A percentile compares a stretch with the other conserved stretches of the same genome.
phyloP scores from a whole-genome alignment of 2,113 vertebrate species.

The Pogona vitticeps region DNA sequence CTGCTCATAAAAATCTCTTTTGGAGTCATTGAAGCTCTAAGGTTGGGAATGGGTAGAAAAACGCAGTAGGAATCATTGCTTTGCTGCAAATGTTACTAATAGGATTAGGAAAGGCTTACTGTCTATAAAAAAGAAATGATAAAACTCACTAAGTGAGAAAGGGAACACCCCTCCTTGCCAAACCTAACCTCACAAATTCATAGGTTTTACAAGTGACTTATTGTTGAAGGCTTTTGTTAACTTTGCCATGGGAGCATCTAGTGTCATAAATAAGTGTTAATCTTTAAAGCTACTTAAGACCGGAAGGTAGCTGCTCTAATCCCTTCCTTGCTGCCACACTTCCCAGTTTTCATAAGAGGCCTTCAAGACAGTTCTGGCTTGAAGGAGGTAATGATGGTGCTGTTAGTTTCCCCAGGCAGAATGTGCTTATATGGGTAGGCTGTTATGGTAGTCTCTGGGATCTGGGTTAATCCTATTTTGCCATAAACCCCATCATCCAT shows the following conservation, averaged over 20 bases:
- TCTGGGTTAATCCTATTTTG: constrained; percentile 8
- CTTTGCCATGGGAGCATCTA: constrained; percentile 13
- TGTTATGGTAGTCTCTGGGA: not conserved
- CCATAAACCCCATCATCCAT: not conserved
- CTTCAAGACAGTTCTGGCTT: not conserved
- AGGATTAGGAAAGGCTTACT: constrained; percentile 29
- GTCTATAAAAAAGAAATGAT: constrained; percentile 23
- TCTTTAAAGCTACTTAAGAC: constrained; percentile 32
- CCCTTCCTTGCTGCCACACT: not conserved
- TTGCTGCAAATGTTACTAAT: constrained; percentile 40
- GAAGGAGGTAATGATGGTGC: not conserved
- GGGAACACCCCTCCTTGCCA: not conserved
- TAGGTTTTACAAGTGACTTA: constrained; percentile 29
- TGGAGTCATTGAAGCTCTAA: constrained; percentile 24
- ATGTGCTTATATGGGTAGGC: not conserved
- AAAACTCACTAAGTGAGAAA: not conserved
- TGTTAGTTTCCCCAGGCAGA: not conserved
- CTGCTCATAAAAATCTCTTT: not conserved
- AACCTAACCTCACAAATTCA: not conserved
- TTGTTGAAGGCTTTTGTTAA: constrained; percentile 7
- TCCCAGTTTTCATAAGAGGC: not conserved
- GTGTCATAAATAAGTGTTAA: constrained; percentile 23
- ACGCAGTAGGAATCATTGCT: constrained; percentile 29
- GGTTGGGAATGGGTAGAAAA: constrained; percentile 29
- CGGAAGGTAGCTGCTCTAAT: not conserved